Conservation (phyloP, 2,888 invertebrate species). For the Diarsia dahlii region DNA sequence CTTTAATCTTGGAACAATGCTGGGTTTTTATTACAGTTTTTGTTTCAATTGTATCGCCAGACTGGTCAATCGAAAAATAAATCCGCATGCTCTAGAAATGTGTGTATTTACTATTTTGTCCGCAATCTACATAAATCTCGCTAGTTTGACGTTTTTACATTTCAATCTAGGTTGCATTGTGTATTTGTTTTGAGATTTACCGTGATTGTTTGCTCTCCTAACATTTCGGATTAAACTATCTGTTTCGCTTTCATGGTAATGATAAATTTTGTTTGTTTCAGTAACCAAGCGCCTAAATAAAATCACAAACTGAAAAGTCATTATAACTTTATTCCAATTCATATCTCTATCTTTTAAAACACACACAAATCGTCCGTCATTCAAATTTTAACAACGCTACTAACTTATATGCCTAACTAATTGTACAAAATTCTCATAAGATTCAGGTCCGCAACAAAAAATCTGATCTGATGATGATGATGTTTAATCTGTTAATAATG, state of each 20-base stretch:
- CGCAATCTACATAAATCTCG: conserved; percentile 46
- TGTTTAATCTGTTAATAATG: conserved; percentile 78
- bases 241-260: background rate
- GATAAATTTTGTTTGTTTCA: background rate
- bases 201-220: background rate
- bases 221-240: background rate
- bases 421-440: conserved; percentile 31
- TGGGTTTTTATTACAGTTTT: conserved; percentile 53
- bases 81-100: background rate
- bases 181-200: conserved; percentile 19
- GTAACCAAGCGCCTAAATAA: conserved; percentile 40
- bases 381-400: conserved; percentile 26
- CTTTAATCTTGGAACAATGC: conserved; percentile 60
- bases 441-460: conserved; percentile 75
- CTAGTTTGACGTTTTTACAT: conserved; percentile 19
- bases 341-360: conserved; percentile 13
- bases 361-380: conserved; percentile 35
- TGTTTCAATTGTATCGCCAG: conserved; percentile 34
- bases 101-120: conserved; percentile 36
- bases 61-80: conserved; percentile 41
- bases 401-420: conserved; percentile 23
- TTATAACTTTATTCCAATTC: conserved; percentile 51
- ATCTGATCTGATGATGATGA: conserved; percentile 72
- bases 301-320: conserved; percentile 48
- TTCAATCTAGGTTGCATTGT: conserved; percentile 20